phyloP scores from a whole-genome alignment of 2,888 invertebrate species.

The Pristionchus maxplancki region DNA sequence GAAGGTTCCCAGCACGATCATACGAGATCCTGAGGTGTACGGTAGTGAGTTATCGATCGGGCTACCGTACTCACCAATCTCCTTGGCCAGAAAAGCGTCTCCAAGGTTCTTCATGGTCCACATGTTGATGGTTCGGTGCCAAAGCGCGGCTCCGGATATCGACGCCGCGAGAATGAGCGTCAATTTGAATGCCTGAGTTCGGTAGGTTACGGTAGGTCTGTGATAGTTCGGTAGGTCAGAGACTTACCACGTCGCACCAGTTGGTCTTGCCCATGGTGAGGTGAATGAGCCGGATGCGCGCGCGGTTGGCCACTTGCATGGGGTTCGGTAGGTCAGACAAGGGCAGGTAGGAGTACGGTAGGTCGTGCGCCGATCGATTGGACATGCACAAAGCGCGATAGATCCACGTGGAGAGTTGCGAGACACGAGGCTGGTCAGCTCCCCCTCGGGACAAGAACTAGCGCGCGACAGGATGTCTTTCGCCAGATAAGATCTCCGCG shows the following conservation, averaged over 20 bases:
- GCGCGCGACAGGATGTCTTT: neutral
- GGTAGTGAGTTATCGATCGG: neutral
- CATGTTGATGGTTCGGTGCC: constrained; percentile 74
- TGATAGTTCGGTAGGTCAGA: neutral
- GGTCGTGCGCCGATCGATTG: neutral
- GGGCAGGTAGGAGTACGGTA: neutral
- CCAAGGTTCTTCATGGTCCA: constrained; percentile 76
- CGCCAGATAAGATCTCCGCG: constrained; percentile 24
- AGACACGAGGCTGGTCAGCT: neutral
- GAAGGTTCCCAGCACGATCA: constrained; percentile 75
- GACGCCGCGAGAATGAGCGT: constrained; percentile 63
- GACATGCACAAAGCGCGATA: neutral
- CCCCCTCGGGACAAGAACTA: neutral
- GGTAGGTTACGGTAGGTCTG: neutral
- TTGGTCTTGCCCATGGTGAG: constrained; percentile 45
- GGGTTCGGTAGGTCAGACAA: neutral
- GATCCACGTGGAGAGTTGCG: constrained; percentile 8
- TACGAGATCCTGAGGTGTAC: constrained; percentile 59
- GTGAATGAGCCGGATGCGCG: neutral
- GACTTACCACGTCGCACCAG: constrained; percentile 45
- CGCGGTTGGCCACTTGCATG: constrained; percentile 9
- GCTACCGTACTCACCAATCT: constrained; percentile 59
- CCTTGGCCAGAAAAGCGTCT: constrained; percentile 71
- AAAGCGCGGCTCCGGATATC: constrained; percentile 67
- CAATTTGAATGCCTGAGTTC: constrained; percentile 56